A percentile compares a stretch with the other conserved stretches of the same genome.
These are phyloP conservation scores for Eutrigla gurnardus DNA, from an alignment of 2,797 vertebrate genomes.

Conservation along the genomic window DNA sequence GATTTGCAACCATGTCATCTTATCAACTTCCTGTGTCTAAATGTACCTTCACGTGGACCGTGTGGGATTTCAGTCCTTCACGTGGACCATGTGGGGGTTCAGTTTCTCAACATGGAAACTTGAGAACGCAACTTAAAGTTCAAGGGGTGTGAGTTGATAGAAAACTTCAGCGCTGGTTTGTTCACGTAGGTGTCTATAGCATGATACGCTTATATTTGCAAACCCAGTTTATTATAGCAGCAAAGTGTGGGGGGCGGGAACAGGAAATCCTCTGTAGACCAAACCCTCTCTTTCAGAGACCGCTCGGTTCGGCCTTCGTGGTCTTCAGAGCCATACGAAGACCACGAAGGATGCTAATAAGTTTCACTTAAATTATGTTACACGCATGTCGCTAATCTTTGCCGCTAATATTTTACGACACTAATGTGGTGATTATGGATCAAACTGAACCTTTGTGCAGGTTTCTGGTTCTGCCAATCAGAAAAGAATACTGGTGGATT, in stretches of 20 bases:
- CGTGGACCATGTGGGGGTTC: background rate
- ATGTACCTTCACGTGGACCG: background rate
- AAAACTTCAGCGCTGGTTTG: background rate
- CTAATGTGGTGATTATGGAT: background rate
- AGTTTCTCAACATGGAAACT: background rate
- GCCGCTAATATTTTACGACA: too few relatives aligned
- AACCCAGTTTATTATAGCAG: too few relatives aligned
- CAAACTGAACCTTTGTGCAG: background rate
- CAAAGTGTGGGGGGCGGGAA: background rate
- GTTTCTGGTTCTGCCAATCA: slow-evolving; percentile 45
- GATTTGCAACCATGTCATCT: background rate
- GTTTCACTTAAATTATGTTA: too few relatives aligned
- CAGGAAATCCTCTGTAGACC: too few relatives aligned
- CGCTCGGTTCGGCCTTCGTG: too few relatives aligned
- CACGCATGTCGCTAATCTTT: too few relatives aligned
- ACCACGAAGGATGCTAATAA: too few relatives aligned
- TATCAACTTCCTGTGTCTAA: slow-evolving; percentile 1
- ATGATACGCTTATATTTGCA: too few relatives aligned
- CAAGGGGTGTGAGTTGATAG: background rate
- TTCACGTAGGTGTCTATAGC: background rate
- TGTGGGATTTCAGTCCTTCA: background rate
- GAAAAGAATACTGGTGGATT: too few relatives aligned
- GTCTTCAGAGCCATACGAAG: too few relatives aligned
- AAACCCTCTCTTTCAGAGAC: too few relatives aligned
- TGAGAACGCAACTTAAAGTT: background rate